A percentile compares a stretch with the other conserved stretches of the same genome.
Conservation (phyloP, 1,140 invertebrate species). For the Druon quercuslanigerum region DNA sequence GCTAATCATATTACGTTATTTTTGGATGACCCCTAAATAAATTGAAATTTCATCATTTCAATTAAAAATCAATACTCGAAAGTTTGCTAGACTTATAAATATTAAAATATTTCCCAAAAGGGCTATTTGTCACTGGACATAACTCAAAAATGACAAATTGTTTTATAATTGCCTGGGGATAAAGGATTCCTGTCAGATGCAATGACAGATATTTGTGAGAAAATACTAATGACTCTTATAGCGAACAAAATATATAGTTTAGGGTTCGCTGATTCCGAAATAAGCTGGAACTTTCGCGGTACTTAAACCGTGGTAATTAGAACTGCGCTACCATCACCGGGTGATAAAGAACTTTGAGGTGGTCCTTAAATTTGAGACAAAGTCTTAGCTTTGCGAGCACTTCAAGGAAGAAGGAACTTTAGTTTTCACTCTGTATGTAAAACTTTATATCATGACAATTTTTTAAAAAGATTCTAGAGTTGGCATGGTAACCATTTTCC, state of each 20-base stretch:
- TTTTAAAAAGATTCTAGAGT: not conserved
- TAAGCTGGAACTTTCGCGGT: conserved; percentile 51
- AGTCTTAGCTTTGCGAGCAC: not conserved
- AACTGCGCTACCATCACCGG: conserved; percentile 36
- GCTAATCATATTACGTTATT: no score
- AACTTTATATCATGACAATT: conserved; percentile 8
- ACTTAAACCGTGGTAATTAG: conserved; percentile 56
- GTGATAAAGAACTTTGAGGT: conserved; percentile 51
- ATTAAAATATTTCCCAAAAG: no score
- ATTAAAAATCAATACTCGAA: no score
- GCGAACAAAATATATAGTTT: conserved; percentile 25
- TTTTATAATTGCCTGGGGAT: no score
- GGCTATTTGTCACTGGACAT: not conserved
- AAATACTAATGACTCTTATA: conserved; percentile 15
- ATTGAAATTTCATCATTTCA: no score
- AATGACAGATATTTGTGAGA: conserved; percentile 11
- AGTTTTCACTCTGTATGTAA: conserved; percentile 8
- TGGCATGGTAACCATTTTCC: no score
- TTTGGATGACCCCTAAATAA: no score
- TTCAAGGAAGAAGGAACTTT: conserved; percentile 8
- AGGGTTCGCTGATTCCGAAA: conserved; percentile 41
- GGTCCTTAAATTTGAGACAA: conserved; percentile 42
- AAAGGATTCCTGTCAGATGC: not conserved
- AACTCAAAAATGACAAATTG: no score
- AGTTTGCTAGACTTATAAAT: no score